Percentiles rank a stretch among this genome's conserved stretches.
phyloP scores from a whole-genome alignment of 1,140 invertebrate genomes.

The Zaprionus camerounensis region DNA sequence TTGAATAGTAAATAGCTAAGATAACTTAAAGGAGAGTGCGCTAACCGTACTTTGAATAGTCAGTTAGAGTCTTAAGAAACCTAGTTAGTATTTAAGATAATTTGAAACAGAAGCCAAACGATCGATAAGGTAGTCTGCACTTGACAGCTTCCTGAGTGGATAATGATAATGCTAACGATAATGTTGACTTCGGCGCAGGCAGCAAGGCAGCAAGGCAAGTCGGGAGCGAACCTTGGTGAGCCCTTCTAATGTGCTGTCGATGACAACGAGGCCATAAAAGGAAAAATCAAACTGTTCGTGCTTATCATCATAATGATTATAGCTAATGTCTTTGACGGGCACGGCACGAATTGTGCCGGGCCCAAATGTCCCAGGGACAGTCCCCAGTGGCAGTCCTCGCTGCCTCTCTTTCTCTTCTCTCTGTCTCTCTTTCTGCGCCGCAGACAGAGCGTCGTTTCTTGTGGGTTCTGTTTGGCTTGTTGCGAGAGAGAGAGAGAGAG shows the following conservation, averaged over 20 bases:
- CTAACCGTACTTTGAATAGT: not conserved
- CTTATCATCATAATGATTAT: conserved; percentile 82
- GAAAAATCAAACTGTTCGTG: conserved; percentile 78
- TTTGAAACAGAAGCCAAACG: conserved; percentile 43
- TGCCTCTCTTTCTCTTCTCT: not conserved
- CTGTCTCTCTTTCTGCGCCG: conserved; percentile 32
- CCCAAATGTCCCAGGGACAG: conserved; percentile 45
- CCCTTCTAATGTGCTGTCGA: conserved; percentile 54
- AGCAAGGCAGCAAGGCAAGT: conserved; percentile 3
- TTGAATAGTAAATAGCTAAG: too few relatives aligned
- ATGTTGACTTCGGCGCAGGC: conserved; percentile 12
- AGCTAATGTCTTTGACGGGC: conserved; percentile 61
- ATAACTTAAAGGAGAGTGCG: not conserved
- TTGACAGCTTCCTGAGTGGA: conserved; percentile 15
- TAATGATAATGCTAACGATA: conserved; percentile 9
- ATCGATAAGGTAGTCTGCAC: conserved; percentile 20
- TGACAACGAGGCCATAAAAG: conserved; percentile 71
- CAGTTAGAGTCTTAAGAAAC: not conserved
- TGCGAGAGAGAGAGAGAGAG: not conserved
- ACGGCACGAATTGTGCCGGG: conserved; percentile 3
- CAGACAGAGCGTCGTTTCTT: conserved; percentile 4
- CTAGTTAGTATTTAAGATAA: not conserved
- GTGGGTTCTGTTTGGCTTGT: conserved; percentile 1
- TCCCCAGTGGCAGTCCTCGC: conserved; percentile 15
- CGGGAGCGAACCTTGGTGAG: not conserved